Evolutionary conservation across 2,888 invertebrate species (phyloP).

Genomic region (Drosophila buzzatii): DNA sequence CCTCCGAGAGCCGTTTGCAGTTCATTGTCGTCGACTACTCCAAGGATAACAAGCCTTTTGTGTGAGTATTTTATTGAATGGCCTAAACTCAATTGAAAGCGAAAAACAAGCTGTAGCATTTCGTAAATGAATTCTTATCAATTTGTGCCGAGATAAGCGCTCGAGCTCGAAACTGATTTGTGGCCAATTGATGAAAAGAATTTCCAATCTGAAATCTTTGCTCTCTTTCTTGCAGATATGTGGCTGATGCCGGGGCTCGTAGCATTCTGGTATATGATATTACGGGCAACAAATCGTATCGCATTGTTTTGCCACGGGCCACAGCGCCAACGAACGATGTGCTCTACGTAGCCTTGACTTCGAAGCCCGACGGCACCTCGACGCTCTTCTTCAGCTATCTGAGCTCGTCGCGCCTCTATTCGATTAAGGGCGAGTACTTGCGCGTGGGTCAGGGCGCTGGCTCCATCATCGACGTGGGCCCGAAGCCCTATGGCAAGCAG

Average conservation of each 20-base stretch:
- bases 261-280: slow-evolving; percentile 87
- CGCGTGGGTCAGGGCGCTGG: slow-evolving; percentile 87
- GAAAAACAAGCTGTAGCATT: background rate
- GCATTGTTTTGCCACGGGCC: slow-evolving; percentile 87
- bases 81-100: background rate
- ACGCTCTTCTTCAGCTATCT: slow-evolving; percentile 88
- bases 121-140: slow-evolving; percentile 25
- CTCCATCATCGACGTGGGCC: slow-evolving; percentile 87
- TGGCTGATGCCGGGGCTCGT: slow-evolving; percentile 84
- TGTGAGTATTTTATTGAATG: slow-evolving; percentile 75
- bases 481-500: slow-evolving; percentile 86
- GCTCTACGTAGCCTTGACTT: slow-evolving; percentile 87
- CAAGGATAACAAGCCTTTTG: slow-evolving; percentile 85
- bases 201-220: background rate
- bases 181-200: background rate
- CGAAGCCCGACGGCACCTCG: slow-evolving; percentile 86
- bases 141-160: slow-evolving; percentile 15
- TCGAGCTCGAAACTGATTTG: background rate
- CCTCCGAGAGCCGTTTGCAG: slow-evolving; percentile 86
- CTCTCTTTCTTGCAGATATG: slow-evolving; percentile 69
- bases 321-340: slow-evolving; percentile 87
- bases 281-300: slow-evolving; percentile 86
- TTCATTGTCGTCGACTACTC: slow-evolving; percentile 88
- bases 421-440: slow-evolving; percentile 87
- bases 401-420: slow-evolving; percentile 87